Base-by-base conservation (phyloP, 2,888 invertebrate species). In the Hirudinaria manillensis region DNA sequence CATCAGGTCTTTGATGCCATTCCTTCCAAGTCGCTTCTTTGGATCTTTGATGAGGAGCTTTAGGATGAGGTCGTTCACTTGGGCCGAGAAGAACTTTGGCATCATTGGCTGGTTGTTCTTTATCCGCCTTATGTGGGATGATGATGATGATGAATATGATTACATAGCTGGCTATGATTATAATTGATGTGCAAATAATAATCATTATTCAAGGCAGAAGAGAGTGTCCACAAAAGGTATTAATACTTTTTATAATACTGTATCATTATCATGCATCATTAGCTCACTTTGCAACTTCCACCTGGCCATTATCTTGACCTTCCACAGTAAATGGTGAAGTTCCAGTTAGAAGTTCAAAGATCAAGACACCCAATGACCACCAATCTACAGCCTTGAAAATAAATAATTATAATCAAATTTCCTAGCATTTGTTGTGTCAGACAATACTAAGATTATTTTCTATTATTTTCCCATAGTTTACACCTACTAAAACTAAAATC, bases 301-400 rank as follows among this genome's bases (percentile, higher is more conserved):
- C 91, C 85, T 96, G 96, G 0, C 92, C 91, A 86, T 96, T 96
- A 83, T 90, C 91, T 84, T 94, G 93, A 34, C 94, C 95, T 81
- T 96, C 94, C 0, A 95, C 93, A 13, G 97, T 95, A 79, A 98
- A 98, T 2, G 98, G 98, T 0, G 96, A 96, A 10, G 95, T 94
- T 74, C 98, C 97, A 0, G 96, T 97, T 75, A 98, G 87, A 66
- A 98, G 89, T 87, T 98, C 97, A 88, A 96, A 98, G 0, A 95
- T 93, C 68, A 98, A 87, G 1, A 98, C 96, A 10, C 96, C 96
- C 10, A 97, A 92, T 45, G 95, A 95, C 98, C 98, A 98, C 97
- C 97, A 98, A 87, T 98, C 98, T 7, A 96, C 97, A 72, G 94
- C 93, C 91, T 93, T 88, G 2, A 80, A 76, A 36, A 10, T 3